Conservation (phyloP, 2,888 invertebrate genomes). For the Scaeva pyrastri region DNA sequence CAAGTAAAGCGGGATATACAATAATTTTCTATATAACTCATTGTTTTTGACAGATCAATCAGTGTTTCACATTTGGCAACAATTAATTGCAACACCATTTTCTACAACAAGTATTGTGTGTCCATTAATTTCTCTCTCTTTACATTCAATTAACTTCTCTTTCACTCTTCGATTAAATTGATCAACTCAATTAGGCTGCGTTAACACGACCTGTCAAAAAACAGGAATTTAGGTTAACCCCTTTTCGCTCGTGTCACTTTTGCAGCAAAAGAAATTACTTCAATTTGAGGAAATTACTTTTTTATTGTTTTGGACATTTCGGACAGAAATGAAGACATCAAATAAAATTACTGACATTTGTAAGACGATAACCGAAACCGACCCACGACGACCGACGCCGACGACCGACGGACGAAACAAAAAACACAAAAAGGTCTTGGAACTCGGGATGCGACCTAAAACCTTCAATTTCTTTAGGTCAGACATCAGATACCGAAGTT, state of each 20-base stretch:
- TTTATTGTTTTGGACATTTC: conserved; percentile 49
- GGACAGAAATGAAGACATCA: conserved; percentile 56
- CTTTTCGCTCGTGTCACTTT: conserved; percentile 30
- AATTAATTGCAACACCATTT: conserved; percentile 37
- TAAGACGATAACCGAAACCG: neutral
- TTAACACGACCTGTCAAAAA: neutral
- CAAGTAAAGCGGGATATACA: conserved; percentile 27
- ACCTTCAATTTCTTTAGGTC: conserved; percentile 43
- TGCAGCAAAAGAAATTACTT: conserved; percentile 31
- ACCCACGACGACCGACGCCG: too few relatives aligned
- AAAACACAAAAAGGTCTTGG: conserved; percentile 1
- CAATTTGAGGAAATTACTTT: conserved; percentile 38
- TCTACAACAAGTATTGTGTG: conserved; percentile 1
- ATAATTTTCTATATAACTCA: neutral
- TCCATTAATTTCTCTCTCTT: conserved; percentile 7
- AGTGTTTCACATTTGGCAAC: conserved; percentile 30
- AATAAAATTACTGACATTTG: conserved; percentile 33
- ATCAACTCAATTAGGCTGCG: conserved; percentile 29
- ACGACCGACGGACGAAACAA: neutral
- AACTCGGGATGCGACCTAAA: conserved; percentile 32
- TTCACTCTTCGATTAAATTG: conserved; percentile 15
- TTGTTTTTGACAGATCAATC: conserved; percentile 40
- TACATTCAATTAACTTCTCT: conserved; percentile 23
- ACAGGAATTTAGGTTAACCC: conserved; percentile 52
- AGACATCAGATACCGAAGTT: neutral